Evolutionary conservation across 2,888 invertebrate genomes (phyloP).

Genomic region (Acleris literana): DNA sequence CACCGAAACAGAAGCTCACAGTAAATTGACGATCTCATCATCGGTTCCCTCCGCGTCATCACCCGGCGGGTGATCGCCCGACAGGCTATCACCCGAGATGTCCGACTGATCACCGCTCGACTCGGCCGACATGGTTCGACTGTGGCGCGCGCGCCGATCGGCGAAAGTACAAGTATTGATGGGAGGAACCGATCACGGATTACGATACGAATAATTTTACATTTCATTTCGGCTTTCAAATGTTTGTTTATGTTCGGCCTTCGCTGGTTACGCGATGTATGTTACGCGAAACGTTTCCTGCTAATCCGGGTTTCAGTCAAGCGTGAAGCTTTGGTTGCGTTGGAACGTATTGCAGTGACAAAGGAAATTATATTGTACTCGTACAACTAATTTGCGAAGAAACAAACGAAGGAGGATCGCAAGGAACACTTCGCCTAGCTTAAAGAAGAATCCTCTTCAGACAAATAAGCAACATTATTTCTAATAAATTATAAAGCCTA

Average conservation of each 20-base stretch:
- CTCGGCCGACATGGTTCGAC: slow-evolving; percentile 42
- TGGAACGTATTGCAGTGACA: background rate
- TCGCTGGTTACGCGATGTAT: slow-evolving; percentile 21
- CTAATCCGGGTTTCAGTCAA: slow-evolving; percentile 10
- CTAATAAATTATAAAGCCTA: too few species aligned
- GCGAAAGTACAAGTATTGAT: slow-evolving; percentile 58
- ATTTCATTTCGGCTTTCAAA: slow-evolving; percentile 43
- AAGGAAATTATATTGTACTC: background rate
- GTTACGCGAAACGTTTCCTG: slow-evolving; percentile 26
- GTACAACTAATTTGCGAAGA: background rate
- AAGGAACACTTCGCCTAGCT: too few species aligned
- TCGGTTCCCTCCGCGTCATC: slow-evolving; percentile 46
- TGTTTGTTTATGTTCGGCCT: slow-evolving; percentile 39
- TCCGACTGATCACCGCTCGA: slow-evolving; percentile 47
- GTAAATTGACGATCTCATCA: slow-evolving; percentile 40
- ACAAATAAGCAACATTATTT: too few species aligned
- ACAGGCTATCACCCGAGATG: slow-evolving; percentile 72
- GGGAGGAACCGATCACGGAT: slow-evolving; percentile 43
- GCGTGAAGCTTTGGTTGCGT: slow-evolving; percentile 18
- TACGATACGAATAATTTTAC: slow-evolving; percentile 47
- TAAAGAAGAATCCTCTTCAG: too few species aligned
- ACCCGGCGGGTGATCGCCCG: slow-evolving; percentile 43
- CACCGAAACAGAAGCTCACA: slow-evolving; percentile 51
- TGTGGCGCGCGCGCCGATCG: slow-evolving; percentile 49
- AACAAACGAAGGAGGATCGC: too few species aligned